Conservation (phyloP, 1,140 invertebrate species). For the Ectropis grisescens region DNA sequence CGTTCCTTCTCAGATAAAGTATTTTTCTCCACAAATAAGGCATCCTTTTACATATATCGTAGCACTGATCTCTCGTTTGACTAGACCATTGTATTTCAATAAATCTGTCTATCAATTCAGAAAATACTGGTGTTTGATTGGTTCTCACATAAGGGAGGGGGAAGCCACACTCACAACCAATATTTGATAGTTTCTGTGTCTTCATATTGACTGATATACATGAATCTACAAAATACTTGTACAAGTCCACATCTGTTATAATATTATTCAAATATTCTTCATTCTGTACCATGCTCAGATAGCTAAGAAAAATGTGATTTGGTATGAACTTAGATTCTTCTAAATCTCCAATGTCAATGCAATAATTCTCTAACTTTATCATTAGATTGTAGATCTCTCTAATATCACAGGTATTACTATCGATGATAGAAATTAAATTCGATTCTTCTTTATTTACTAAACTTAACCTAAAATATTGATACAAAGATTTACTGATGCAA, state of each 20-base stretch:
- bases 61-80: conserved; percentile 54
- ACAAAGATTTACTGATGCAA: conserved; percentile 45
- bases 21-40: conserved; percentile 73
- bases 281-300: conserved; percentile 33
- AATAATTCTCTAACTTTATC: conserved; percentile 53
- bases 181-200: conserved; percentile 36
- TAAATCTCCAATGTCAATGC: conserved; percentile 33
- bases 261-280: conserved; percentile 36
- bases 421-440: conserved; percentile 55
- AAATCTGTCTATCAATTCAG: conserved; percentile 57
- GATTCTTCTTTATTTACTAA: conserved; percentile 45
- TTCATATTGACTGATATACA: conserved; percentile 61
- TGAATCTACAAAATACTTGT: conserved; percentile 64
- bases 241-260: conserved; percentile 48
- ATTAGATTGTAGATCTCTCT: conserved; percentile 48
- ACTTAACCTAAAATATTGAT: conserved; percentile 59
- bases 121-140: conserved; percentile 51
- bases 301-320: conserved; percentile 57
- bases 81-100: conserved; percentile 61
- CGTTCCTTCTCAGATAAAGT: conserved; percentile 56
- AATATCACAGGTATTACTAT: conserved; percentile 59
- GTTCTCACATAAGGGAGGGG: conserved; percentile 52
- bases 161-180: conserved; percentile 62
- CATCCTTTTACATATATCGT: conserved; percentile 71
- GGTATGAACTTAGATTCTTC: conserved; percentile 53